Evolutionary conservation across 2,888 invertebrate species (phyloP).

Genomic region (Drosophila pseudotakahashii): DNA sequence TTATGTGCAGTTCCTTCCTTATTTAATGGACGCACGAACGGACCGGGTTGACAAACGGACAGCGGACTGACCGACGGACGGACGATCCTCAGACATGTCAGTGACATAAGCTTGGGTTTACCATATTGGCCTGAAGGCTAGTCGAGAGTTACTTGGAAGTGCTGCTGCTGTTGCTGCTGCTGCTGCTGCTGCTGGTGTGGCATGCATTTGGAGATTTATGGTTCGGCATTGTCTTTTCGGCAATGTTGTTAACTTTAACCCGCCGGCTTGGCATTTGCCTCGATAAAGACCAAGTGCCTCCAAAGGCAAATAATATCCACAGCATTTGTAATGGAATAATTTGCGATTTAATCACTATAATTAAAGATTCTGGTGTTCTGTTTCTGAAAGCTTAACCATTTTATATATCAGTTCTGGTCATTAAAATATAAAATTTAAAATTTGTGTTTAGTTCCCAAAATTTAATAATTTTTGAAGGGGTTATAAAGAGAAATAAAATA

Average conservation of each 20-base stretch:
- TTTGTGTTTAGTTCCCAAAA: no score
- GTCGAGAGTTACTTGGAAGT: conserved; percentile 77
- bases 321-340: conserved; percentile 60
- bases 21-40: conserved; percentile 76
- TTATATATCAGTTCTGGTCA: no score
- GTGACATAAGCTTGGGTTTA: conserved; percentile 78
- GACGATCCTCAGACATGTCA: conserved; percentile 70
- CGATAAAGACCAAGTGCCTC: conserved; percentile 37
- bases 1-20: conserved; percentile 79
- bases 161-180: conserved; percentile 46
- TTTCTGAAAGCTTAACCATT: no score
- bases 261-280: conserved; percentile 59
- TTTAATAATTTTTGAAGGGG: no score
- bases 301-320: conserved; percentile 75
- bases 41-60: conserved; percentile 42
- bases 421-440: no score
- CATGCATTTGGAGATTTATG: conserved; percentile 80
- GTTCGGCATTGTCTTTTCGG: conserved; percentile 69
- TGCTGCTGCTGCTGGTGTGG: conserved; percentile 70
- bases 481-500: no score
- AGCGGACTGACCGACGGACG: conserved; percentile 38
- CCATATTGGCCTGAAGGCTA: conserved; percentile 75
- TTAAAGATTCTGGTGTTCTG: background rate
- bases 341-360: conserved; percentile 2
- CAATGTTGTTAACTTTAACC: conserved; percentile 72